A percentile compares a stretch with the other conserved stretches of the same genome.
These are phyloP conservation scores for Drosophila kambysellisi DNA, from an alignment of 2,888 invertebrate species.

Conservation along the genomic window DNA sequence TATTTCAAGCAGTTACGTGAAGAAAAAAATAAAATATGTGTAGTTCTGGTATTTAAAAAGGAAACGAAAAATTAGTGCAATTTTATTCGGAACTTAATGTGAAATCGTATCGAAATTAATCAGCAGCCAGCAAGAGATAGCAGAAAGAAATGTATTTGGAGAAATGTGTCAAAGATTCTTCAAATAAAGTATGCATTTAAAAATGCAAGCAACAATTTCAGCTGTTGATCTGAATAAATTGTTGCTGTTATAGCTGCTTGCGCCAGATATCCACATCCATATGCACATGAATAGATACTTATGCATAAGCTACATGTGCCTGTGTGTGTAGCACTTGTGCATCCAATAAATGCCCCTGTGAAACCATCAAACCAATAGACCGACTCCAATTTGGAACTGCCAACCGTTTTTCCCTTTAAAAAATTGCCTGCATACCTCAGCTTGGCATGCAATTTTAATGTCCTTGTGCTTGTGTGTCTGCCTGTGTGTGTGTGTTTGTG, in stretches of 20 bases:
- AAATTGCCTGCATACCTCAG: slow-evolving; percentile 38
- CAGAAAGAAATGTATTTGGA: not conserved
- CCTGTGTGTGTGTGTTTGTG: slow-evolving; percentile 25
- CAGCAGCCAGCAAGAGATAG: not conserved
- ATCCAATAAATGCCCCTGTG: slow-evolving; percentile 41
- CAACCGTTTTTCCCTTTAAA: slow-evolving; percentile 9
- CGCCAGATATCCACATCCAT: not conserved
- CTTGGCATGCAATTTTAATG: slow-evolving; percentile 78
- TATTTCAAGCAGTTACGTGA: not conserved
- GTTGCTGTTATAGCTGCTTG: slow-evolving; percentile 25
- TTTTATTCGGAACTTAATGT: slow-evolving; percentile 1
- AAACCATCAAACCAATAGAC: slow-evolving; percentile 34
- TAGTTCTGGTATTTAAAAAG: not conserved
- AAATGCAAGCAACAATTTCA: slow-evolving; percentile 18
- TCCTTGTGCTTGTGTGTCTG: slow-evolving; percentile 36
- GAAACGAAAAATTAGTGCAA: not conserved
- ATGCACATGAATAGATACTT: not conserved
- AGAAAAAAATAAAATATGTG: not conserved
- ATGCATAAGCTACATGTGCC: slow-evolving; percentile 1
- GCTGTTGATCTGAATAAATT: slow-evolving; percentile 29
- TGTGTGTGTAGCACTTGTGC: slow-evolving; percentile 18
- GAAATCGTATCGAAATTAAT: slow-evolving; percentile 9
- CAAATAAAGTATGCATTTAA: slow-evolving; percentile 21
- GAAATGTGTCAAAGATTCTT: not conserved
- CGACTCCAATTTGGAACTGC: slow-evolving; percentile 34